These are phyloP conservation scores for Geopemphigus sp. DNA, from an alignment of 1,140 invertebrate genomes.

Conservation along the genomic window DNA sequence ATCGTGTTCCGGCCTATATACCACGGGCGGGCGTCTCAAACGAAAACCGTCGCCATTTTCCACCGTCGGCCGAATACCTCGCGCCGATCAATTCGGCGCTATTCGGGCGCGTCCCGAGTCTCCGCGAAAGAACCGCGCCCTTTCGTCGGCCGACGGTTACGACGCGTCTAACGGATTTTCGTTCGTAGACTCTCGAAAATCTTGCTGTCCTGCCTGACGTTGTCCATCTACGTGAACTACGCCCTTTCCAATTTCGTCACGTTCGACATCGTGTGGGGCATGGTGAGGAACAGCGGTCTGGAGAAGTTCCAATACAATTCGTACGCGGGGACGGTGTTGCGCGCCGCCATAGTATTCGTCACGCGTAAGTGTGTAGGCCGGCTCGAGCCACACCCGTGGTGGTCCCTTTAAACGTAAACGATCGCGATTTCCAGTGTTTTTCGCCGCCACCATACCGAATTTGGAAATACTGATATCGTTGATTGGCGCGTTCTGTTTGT, in stretches of 20 bases:
- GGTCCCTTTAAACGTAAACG: too few relatives aligned
- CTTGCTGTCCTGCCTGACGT: conserved; percentile 55
- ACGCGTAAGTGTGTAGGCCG: neutral
- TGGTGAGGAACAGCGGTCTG: neutral
- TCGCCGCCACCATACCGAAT: conserved; percentile 44
- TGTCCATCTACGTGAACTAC: conserved; percentile 62
- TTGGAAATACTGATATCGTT: conserved; percentile 47
- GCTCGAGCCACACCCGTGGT: too few relatives aligned
- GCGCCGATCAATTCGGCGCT: too few relatives aligned
- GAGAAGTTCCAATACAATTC: neutral
- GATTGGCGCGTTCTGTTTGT: conserved; percentile 31
- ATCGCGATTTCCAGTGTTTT: too few relatives aligned
- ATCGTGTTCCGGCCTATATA: too few relatives aligned
- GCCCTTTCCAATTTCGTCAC: conserved; percentile 66
- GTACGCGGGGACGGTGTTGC: neutral
- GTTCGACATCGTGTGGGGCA: conserved; percentile 61
- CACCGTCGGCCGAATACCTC: too few relatives aligned
- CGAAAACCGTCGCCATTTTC: too few relatives aligned
- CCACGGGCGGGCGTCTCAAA: too few relatives aligned
- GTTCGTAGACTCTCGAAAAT: too few relatives aligned
- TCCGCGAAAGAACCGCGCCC: neutral
- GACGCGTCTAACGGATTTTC: too few relatives aligned
- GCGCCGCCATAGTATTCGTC: neutral
- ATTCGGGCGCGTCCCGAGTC: too few relatives aligned
- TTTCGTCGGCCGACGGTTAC: too few relatives aligned